phyloP scores from a whole-genome alignment of 2,113 vertebrate genomes.

The Callocephalon fimbriatum region DNA sequence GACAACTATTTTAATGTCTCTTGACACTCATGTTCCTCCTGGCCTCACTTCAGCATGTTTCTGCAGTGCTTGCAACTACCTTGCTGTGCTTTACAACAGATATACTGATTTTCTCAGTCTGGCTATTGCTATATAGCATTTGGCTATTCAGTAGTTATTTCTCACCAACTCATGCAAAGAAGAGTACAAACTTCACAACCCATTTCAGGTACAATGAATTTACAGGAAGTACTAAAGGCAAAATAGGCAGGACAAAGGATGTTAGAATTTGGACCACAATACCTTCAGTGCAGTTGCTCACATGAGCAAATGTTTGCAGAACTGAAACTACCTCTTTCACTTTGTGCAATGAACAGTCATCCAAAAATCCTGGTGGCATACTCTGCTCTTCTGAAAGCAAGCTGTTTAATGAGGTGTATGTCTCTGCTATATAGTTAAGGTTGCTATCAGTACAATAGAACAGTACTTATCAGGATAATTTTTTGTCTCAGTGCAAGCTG shows the following conservation, averaged over 20 bases:
- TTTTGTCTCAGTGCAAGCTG: neutral
- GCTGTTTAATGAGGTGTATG: neutral
- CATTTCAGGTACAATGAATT: neutral
- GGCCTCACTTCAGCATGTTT: neutral
- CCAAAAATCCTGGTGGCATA: neutral
- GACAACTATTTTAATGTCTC: neutral
- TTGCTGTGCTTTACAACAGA: neutral
- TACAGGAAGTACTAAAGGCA: neutral
- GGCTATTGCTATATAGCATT: neutral
- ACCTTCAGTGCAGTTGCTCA: neutral
- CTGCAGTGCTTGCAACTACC: neutral
- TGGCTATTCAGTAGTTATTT: neutral
- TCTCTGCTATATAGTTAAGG: neutral
- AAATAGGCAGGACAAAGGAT: neutral
- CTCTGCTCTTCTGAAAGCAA: neutral
- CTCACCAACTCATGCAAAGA: neutral
- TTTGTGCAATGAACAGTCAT: neutral
- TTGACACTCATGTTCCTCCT: neutral
- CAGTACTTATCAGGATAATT: neutral
- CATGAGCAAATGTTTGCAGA: neutral
- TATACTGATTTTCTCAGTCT: neutral
- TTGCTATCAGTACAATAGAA: neutral
- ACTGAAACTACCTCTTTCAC: neutral
- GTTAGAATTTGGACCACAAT: neutral
- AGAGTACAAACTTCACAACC: neutral